Evolutionary conservation across 2,888 invertebrate species (phyloP).

Genomic region (Drosophila testacea): DNA sequence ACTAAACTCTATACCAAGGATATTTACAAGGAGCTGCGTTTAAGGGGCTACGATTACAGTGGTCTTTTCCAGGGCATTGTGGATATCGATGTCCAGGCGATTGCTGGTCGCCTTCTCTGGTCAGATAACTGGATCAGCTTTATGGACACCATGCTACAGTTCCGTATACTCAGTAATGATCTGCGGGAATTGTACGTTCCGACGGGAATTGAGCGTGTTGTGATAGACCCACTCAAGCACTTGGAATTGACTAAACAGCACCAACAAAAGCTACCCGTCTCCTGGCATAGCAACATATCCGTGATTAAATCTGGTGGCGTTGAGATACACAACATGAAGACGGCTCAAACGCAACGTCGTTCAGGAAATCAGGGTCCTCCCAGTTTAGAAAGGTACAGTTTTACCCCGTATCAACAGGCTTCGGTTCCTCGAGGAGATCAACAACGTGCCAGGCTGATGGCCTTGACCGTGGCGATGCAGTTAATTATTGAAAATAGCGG

Average conservation of each 20-base stretch:
- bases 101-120: conserved; percentile 92
- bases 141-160: conserved; percentile 98
- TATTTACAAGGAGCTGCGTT: conserved; percentile 93
- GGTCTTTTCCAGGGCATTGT: conserved; percentile 93
- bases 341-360: conserved; percentile 93
- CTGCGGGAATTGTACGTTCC: conserved; percentile 93
- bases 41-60: conserved; percentile 94
- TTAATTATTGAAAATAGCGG: conserved; percentile 91
- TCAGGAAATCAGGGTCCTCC: conserved; percentile 91
- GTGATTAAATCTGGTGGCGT: conserved; percentile 93
- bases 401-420: conserved; percentile 90
- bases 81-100: conserved; percentile 89
- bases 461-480: conserved; percentile 90
- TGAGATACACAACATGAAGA: conserved; percentile 95
- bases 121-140: conserved; percentile 97
- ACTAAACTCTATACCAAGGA: conserved; percentile 88
- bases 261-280: conserved; percentile 86
- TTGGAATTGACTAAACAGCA: conserved; percentile 82
- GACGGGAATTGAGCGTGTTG: conserved; percentile 92
- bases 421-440: conserved; percentile 86
- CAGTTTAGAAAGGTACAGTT: conserved; percentile 93
- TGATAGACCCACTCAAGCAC: conserved; percentile 92
- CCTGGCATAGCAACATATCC: conserved; percentile 89
- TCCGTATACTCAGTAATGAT: conserved; percentile 91
- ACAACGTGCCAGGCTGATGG: conserved; percentile 87